Conservation (phyloP, 2,797 vertebrate species). For the Esox masquinongy region DNA sequence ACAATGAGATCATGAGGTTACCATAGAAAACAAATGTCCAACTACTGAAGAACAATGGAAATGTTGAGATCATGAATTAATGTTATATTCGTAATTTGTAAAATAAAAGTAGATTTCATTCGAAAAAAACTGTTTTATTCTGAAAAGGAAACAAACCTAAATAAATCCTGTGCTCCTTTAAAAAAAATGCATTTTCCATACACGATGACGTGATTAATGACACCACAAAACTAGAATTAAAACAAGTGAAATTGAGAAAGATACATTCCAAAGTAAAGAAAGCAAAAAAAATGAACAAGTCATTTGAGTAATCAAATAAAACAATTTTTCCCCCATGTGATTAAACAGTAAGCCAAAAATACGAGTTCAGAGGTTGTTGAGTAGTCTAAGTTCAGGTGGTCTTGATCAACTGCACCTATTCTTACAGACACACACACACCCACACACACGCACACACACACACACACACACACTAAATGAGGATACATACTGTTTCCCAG, state of each 20-base stretch:
- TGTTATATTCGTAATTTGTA: conserved; percentile 60
- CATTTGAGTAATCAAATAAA: conserved; percentile 53
- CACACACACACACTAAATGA: conserved; percentile 60
- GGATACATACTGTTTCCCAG: conserved; percentile 59
- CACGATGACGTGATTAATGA: conserved; percentile 59
- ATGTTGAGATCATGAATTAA: conserved; percentile 60
- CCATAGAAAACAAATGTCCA: conserved; percentile 42
- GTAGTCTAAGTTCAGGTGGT: conserved; percentile 33
- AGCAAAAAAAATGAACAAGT: conserved; percentile 54
- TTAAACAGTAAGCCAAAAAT: conserved; percentile 64
- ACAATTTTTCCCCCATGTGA: conserved; percentile 58
- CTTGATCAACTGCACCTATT: conserved; percentile 5
- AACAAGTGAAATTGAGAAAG: conserved; percentile 66
- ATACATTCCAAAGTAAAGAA: conserved; percentile 58
- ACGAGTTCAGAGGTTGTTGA: conserved; percentile 63
- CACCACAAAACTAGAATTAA: conserved; percentile 40
- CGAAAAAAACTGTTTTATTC: conserved; percentile 36
- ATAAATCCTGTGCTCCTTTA: conserved; percentile 60
- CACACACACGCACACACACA: conserved; percentile 65
- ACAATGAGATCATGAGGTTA: conserved; percentile 56
- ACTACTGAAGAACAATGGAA: conserved; percentile 59
- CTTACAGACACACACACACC: conserved; percentile 28
- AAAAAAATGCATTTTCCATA: conserved; percentile 50
- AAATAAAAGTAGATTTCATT: conserved; percentile 66
- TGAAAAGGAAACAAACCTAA: conserved; percentile 18